Conservation (phyloP, 2,113 vertebrate genomes). For the Anser brachyrhynchus region DNA sequence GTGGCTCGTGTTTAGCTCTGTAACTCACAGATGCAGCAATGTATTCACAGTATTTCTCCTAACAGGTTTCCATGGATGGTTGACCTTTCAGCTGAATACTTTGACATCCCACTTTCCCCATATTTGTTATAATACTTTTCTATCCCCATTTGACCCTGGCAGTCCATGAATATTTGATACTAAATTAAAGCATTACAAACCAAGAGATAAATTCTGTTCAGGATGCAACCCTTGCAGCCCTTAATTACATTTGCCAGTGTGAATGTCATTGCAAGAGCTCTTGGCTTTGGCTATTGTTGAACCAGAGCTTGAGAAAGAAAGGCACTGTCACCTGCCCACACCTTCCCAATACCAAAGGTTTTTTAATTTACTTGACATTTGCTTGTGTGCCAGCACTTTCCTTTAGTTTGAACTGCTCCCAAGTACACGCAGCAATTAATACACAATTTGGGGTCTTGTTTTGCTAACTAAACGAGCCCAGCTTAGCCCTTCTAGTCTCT, state of each 20-base stretch:
- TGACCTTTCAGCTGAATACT: conserved; percentile 32
- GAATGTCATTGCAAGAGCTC: neutral
- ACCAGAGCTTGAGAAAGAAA: neutral
- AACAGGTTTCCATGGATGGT: conserved; percentile 6
- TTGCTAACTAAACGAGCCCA: neutral
- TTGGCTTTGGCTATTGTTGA: neutral
- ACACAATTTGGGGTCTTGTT: neutral
- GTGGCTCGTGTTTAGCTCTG: neutral
- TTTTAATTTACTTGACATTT: neutral
- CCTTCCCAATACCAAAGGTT: neutral
- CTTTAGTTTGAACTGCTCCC: neutral
- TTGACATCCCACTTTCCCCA: neutral
- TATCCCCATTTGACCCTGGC: conserved; percentile 47
- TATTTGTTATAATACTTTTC: neutral
- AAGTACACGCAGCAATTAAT: neutral
- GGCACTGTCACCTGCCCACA: neutral
- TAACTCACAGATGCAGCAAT: neutral
- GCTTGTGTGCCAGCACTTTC: neutral
- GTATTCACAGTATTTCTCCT: conserved; percentile 37
- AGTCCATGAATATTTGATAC: conserved; percentile 35
- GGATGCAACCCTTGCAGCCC: neutral
- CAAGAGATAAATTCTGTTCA: neutral
- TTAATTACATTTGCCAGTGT: neutral
- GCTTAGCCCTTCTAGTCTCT: neutral
- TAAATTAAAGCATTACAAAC: conserved; percentile 47